Percentiles rank a stretch among this genome's conserved stretches.
Evolutionary conservation across 2,888 invertebrate species (phyloP).

Genomic region (Hofmannophila pseudospretella): DNA sequence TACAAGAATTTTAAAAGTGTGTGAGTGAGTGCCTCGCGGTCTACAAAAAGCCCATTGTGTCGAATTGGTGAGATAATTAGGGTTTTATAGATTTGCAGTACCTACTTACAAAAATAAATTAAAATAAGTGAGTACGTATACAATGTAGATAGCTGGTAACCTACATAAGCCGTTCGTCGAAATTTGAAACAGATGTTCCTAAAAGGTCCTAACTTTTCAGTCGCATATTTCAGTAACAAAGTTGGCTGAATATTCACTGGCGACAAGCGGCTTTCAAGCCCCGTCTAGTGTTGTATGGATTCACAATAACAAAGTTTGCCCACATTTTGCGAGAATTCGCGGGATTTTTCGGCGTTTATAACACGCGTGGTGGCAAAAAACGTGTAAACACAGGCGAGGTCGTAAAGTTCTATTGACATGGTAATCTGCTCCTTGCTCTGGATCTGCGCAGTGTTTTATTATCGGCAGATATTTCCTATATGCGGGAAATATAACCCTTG

Average conservation of each 20-base stretch:
- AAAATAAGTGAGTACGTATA: no score
- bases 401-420: conserved; percentile 62
- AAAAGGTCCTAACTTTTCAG: conserved; percentile 4
- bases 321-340: not conserved
- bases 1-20: no score
- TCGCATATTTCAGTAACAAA: conserved; percentile 11
- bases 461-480: not conserved
- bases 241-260: conserved; percentile 19
- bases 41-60: no score
- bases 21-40: no score
- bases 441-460: conserved; percentile 1
- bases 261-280: conserved; percentile 23
- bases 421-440: conserved; percentile 35
- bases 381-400: conserved; percentile 44
- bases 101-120: no score
- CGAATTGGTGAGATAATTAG: no score
- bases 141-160: no score
- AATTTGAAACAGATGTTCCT: conserved; percentile 2
- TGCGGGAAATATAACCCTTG: not conserved
- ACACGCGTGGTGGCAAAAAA: conserved; percentile 38
- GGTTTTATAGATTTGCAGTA: no score
- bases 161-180: not conserved
- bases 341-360: conserved; percentile 43
- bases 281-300: conserved; percentile 28
- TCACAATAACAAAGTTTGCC: conserved; percentile 40